These are phyloP conservation scores for Ophion slaviceki DNA, from an alignment of 2,888 invertebrate genomes.

Conservation along the genomic window DNA sequence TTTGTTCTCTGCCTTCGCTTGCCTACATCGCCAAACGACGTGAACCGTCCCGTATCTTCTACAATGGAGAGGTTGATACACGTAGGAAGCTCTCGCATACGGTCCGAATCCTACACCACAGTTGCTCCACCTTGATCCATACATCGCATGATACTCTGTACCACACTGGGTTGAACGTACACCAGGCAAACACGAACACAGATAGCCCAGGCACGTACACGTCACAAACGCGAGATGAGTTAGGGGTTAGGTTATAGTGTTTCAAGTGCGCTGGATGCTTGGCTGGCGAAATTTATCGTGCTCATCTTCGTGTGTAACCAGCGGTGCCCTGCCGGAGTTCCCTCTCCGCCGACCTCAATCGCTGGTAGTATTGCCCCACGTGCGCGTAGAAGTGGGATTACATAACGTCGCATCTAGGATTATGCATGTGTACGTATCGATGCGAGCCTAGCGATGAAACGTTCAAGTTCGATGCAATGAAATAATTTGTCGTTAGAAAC, in stretches of 20 bases:
- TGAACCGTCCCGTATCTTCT: constrained; percentile 18
- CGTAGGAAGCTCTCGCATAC: constrained; percentile 35
- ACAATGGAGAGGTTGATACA: constrained; percentile 10
- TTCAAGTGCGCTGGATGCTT: constrained; percentile 56
- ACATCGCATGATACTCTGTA: constrained; percentile 6
- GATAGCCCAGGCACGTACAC: not conserved
- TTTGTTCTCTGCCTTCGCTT: constrained; percentile 13
- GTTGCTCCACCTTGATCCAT: constrained; percentile 18
- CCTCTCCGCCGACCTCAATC: not conserved
- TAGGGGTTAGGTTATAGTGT: constrained; percentile 34
- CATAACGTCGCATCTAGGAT: not conserved
- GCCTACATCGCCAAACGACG: constrained; percentile 44
- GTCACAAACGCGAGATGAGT: constrained; percentile 10
- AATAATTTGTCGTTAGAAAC: not conserved
- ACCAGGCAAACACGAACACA: constrained; percentile 35
- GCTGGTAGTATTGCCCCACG: not conserved
- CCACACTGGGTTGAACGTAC: constrained; percentile 25
- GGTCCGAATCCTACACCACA: constrained; percentile 29
- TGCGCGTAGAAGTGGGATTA: not conserved
- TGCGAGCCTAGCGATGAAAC: not conserved
- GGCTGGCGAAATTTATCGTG: constrained; percentile 58
- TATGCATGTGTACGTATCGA: not conserved
- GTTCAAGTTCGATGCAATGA: not conserved
- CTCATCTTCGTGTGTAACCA: constrained; percentile 53
- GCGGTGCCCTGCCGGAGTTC: constrained; percentile 25